A percentile compares a stretch with the other conserved stretches of the same genome.
Conservation (phyloP, 2,888 invertebrate genomes). For the Micoletzkya japonica region DNA sequence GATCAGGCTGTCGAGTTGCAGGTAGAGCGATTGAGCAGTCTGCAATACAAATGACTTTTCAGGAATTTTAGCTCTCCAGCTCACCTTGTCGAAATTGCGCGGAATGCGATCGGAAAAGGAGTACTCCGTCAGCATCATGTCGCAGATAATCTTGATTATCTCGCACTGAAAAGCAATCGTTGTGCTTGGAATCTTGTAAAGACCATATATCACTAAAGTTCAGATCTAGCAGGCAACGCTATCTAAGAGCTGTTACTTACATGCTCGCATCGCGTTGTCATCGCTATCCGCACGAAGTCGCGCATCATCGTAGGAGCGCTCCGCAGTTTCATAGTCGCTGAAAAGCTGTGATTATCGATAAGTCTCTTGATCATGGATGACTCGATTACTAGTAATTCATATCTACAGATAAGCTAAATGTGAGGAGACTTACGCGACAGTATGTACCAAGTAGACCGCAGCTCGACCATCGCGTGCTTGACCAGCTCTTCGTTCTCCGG, state of each 20-base stretch:
- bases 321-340: constrained; percentile 20
- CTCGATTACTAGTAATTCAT: neutral
- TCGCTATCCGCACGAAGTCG: constrained; percentile 18
- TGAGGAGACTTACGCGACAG: constrained; percentile 20
- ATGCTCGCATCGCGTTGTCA: constrained; percentile 12
- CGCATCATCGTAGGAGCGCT: constrained; percentile 20
- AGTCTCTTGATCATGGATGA: neutral
- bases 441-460: constrained; percentile 24
- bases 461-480: constrained; percentile 20
- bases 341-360: neutral
- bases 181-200: too few relatives aligned
- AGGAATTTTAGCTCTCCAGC: neutral
- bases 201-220: neutral
- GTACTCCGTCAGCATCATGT: constrained; percentile 27
- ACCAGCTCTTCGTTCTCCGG: constrained; percentile 25
- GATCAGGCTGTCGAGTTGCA: constrained; percentile 21
- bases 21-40: constrained; percentile 14
- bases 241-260: neutral
- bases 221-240: neutral
- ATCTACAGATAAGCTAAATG: neutral
- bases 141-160: constrained; percentile 27
- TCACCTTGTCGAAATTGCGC: constrained; percentile 22
- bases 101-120: constrained; percentile 3
- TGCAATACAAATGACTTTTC: neutral
- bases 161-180: constrained; percentile 1